Evolutionary conservation across 2,888 invertebrate genomes (phyloP), one percentile per base, ranked within the genome.

Genomic region (Hymenopus coronatus): DNA sequence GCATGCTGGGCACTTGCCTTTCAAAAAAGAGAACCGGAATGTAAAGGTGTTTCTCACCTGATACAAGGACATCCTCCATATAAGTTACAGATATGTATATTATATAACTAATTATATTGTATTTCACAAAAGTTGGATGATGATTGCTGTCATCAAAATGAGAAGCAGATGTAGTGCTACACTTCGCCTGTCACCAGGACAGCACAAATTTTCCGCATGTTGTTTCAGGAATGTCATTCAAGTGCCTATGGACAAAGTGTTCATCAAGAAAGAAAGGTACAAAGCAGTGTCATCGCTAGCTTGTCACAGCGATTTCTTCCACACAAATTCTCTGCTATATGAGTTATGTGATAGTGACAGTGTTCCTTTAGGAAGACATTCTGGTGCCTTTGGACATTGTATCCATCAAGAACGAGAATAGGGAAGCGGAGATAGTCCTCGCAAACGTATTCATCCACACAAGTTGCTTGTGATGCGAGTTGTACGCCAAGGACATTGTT

Each of bases 321-420:
- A 97, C 93, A 97, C 97, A 91, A 97, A 93, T 96, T 97, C 96
- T 4, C 91, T 91, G 92, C 96, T 96, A 93, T 96, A 97, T 94
- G 97, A 97, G 94, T 96, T 96, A 92, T 97, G 96, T 93, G 97
- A 97, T 94, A 97, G 97, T 95, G 97, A 4, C 4, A 8, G 7
- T 33, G 7, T 54, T 54, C 15, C 93, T 94, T 87, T 95, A 98
- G 98, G 97, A 91, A 96, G 91, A 97, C 98, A 88, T 99, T 99
- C 94, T 98, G 98, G 97, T 99, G 98, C 94, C 95, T 99, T 92
- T 95, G 99, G 94, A 99, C 99, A 98, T 99, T 93, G 98, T 99
- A 90, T 98, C 99, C 92, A 99, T 99, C 94, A 99, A 99, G 95
- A 99, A 99, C 95, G 99, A 99, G 93, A 99, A 99, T 94, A 96